phyloP scores from a whole-genome alignment of 2,113 vertebrate species.

The Crotalus viridis region DNA sequence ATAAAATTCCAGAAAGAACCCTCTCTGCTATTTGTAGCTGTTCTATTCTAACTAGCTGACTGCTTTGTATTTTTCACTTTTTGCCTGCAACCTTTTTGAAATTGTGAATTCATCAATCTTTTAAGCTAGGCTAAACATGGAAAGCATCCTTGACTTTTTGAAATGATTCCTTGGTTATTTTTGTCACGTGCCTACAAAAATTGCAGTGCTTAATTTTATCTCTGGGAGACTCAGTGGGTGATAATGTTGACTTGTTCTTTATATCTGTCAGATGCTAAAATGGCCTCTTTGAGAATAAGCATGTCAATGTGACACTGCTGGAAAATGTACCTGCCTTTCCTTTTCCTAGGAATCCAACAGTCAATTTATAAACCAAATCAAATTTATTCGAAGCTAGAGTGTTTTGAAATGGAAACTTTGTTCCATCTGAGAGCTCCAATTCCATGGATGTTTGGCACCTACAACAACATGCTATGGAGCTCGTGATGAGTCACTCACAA shows the following conservation, averaged over 20 bases:
- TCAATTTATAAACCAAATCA: background rate
- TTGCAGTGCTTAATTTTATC: conserved; percentile 6
- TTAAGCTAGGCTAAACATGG: background rate
- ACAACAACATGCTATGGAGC: background rate
- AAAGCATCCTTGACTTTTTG: background rate
- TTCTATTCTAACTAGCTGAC: background rate
- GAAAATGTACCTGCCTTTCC: conserved; percentile 15
- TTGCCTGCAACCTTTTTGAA: background rate
- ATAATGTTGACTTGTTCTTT: background rate
- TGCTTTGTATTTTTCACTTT: background rate
- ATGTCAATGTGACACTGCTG: background rate
- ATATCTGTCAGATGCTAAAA: background rate
- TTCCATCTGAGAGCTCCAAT: background rate
- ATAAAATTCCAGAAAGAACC: background rate
- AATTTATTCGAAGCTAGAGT: background rate
- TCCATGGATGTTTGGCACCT: background rate
- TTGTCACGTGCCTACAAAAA: conserved; percentile 9
- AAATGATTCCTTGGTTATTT: background rate
- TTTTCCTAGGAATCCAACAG: background rate
- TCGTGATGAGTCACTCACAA: background rate
- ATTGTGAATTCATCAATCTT: background rate
- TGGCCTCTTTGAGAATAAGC: background rate
- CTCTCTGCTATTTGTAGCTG: background rate
- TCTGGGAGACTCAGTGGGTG: background rate
- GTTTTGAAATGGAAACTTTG: background rate